Evolutionary conservation across 2,888 invertebrate genomes (phyloP), one percentile per base, ranked within the genome.

Genomic region (Zygogramma bicolorata): DNA sequence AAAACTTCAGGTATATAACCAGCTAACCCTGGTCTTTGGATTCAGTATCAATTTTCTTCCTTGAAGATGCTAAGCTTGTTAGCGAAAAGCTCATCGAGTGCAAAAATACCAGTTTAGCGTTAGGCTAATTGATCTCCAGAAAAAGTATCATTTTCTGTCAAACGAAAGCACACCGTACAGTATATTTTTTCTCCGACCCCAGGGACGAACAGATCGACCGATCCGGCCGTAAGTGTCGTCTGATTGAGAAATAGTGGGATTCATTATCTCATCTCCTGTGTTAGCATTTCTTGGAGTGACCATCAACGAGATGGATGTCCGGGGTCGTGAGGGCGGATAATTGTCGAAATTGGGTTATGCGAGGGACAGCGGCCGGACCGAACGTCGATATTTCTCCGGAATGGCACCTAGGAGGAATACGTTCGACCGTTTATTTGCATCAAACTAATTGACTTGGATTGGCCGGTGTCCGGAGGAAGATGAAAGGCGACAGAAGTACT

Each of bases 261-360:
- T 77, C 76, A 78, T 78, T 78, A 76, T 76, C 74, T 62, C 69
- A 70, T 71, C 65, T 75, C 70, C 73, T 73, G 65, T 71, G 78
- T 75, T 78, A 78, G 78, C 76, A 73, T 77, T 77, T 77, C 78
- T 77, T 77, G 75, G 73, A 77, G 81, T 81, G 83, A 81, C 83
- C 84, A 82, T 82, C 84, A 82, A 81, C 80, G 81, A 84, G 82
- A 85, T 84, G 82, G 82, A 84, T 79, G 79, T 63, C 70, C 74
- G 65, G 71, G 75, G 77, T 76, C 71, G 75, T 74, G 81, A 82
- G 82, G 82, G 79, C 78, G 82, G 82, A 81, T 85, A 85, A 85
- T 84, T 84, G 83, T 72, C 80, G 71, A 83, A 85, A 85, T 85
- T 85, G 81, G 85, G 84, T 85, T 85, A 85, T 84, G 80, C 79